Percentiles rank a stretch among this genome's conserved stretches.
These are phyloP conservation scores for Drosophila neotestacea DNA, from an alignment of 2,888 invertebrate genomes.

Conservation along the genomic window DNA sequence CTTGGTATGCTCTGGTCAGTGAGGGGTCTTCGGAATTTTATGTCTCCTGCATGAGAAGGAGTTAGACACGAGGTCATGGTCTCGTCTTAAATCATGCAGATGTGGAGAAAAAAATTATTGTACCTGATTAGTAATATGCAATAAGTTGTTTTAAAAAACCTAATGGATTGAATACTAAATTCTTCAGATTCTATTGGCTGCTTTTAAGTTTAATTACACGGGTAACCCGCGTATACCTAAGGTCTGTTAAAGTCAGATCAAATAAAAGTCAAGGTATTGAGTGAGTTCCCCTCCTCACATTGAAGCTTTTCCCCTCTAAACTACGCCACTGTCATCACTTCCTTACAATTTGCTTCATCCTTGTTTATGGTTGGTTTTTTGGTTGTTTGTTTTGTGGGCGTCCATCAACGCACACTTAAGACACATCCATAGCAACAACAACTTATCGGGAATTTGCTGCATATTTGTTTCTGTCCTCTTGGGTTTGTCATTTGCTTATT, in stretches of 20 bases:
- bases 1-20: constrained; percentile 8
- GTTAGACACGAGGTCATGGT: constrained; percentile 5
- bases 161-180: no score
- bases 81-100: not conserved
- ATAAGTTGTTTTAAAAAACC: not conserved
- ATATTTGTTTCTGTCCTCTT: constrained; percentile 33
- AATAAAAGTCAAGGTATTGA: constrained; percentile 13
- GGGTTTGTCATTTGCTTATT: no score
- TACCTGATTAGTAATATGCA: not conserved
- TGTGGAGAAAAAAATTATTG: not conserved
- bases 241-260: not conserved
- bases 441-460: constrained; percentile 6
- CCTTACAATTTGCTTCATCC: constrained; percentile 43
- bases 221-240: not conserved
- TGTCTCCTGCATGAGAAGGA: not conserved
- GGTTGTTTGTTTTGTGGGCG: constrained; percentile 26
- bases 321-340: constrained; percentile 22
- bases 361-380: constrained; percentile 31
- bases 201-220: not conserved
- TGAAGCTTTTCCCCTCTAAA: not conserved
- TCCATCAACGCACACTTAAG: constrained; percentile 28
- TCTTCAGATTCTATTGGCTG: not conserved
- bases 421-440: constrained; percentile 2
- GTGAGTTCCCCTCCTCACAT: not conserved
- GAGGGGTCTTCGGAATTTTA: not conserved